Conservation (phyloP, 2,888 invertebrate genomes). For the Raillietiella orientalis region DNA sequence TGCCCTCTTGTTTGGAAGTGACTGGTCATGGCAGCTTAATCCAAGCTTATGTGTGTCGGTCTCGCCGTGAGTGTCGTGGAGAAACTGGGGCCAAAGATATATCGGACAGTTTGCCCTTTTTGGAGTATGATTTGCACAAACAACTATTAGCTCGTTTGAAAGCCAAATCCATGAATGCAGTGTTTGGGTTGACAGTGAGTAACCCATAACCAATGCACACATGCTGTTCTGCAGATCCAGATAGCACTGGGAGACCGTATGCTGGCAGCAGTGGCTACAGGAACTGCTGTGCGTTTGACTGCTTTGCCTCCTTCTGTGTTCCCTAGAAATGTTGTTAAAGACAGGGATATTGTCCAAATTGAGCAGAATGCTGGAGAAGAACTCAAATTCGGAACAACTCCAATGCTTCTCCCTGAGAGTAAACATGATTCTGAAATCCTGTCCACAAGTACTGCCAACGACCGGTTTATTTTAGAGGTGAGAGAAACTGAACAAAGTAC, state of each 20-base stretch:
- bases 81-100: conserved; percentile 67
- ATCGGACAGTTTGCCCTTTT: conserved; percentile 70
- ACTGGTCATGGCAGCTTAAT: conserved; percentile 32
- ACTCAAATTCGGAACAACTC: too few species aligned
- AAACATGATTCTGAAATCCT: too few species aligned
- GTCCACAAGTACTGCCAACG: too few species aligned
- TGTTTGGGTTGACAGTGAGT: conserved; percentile 39
- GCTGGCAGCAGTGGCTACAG: conserved; percentile 58
- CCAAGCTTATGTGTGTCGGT: conserved; percentile 38
- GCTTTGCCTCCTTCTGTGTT: conserved; percentile 40
- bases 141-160: conserved; percentile 60
- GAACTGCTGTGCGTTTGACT: conserved; percentile 43
- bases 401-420: too few species aligned
- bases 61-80: conserved; percentile 39
- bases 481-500: too few species aligned
- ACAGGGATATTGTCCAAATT: too few species aligned
- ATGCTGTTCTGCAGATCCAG: conserved; percentile 23
- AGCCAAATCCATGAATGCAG: conserved; percentile 76
- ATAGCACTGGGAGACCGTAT: conserved; percentile 56
- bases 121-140: conserved; percentile 81
- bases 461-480: too few species aligned
- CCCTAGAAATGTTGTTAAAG: too few species aligned
- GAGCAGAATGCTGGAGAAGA: too few species aligned
- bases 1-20: conserved; percentile 36
- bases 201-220: too few species aligned